A percentile compares a stretch with the other conserved stretches of the same genome.
Conservation (phyloP, 2,113 vertebrate genomes). For the Burhinus oedicnemus region DNA sequence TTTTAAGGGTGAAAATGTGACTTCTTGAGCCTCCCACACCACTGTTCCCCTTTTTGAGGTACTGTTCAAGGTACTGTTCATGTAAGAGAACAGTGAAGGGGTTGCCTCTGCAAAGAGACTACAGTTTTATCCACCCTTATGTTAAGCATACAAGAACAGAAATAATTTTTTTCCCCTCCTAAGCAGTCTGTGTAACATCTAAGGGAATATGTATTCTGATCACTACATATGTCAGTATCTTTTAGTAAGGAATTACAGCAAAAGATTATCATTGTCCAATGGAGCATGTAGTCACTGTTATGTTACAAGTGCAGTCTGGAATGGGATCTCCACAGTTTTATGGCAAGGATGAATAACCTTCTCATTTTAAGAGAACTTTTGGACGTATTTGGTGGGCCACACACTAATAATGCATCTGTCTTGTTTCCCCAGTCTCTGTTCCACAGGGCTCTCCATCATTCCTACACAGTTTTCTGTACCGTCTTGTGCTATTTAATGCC, state of each 20-base stretch:
- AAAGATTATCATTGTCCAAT: not conserved
- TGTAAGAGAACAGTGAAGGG: not conserved
- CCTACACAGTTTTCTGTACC: not conserved
- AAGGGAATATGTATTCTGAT: not conserved
- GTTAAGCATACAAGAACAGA: not conserved
- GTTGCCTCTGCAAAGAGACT: not conserved
- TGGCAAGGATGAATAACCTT: not conserved
- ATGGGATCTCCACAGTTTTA: not conserved
- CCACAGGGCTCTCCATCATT: not conserved
- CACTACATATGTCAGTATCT: not conserved
- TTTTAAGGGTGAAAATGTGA: not conserved
- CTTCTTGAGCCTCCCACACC: not conserved
- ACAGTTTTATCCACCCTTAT: not conserved
- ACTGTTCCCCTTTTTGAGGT: not conserved
- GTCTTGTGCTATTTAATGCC: not conserved
- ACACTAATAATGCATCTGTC: not conserved
- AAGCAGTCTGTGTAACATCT: not conserved
- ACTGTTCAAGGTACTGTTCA: not conserved
- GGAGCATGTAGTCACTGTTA: not conserved
- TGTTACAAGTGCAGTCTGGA: not conserved
- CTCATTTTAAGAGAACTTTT: not conserved
- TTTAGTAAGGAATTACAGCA: not conserved
- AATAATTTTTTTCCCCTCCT: not conserved
- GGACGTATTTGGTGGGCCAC: not conserved
- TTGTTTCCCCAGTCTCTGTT: not conserved